A percentile compares a stretch with the other conserved stretches of the same genome.
These are phyloP conservation scores for Melanostoma mellinum DNA, from an alignment of 2,888 invertebrate species.

Conservation along the genomic window DNA sequence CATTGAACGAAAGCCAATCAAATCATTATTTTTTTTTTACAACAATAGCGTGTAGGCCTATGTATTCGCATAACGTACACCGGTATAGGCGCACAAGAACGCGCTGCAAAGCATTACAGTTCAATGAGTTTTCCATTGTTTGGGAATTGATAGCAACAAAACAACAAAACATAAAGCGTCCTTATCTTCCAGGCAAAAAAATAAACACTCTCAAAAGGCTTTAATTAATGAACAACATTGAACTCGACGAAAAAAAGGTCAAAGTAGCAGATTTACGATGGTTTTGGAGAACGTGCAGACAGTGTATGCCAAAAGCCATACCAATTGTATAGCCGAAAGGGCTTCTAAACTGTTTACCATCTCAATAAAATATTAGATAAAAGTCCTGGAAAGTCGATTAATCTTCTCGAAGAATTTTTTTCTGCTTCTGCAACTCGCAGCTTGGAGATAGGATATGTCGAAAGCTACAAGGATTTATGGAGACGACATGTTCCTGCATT, in stretches of 20 bases:
- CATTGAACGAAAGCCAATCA: constrained; percentile 14
- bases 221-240: constrained; percentile 66
- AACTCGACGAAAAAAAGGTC: constrained; percentile 21
- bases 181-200: background rate
- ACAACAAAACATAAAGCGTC: constrained; percentile 13
- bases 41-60: background rate
- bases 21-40: constrained; percentile 27
- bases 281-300: constrained; percentile 23
- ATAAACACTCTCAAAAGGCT: constrained; percentile 40
- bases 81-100: background rate
- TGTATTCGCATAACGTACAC: background rate
- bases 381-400: constrained; percentile 58
- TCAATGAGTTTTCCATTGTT: constrained; percentile 52
- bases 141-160: background rate
- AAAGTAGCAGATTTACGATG: constrained; percentile 25
- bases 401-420: constrained; percentile 48
- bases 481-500: constrained; percentile 36
- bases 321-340: constrained; percentile 48
- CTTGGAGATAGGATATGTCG: constrained; percentile 50
- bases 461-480: constrained; percentile 66
- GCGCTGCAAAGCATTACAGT: constrained; percentile 39
- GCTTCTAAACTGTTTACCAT: constrained; percentile 58
- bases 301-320: constrained; percentile 34
- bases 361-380: constrained; percentile 58
- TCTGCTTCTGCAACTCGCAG: constrained; percentile 15